These are phyloP conservation scores for Aleiodes sp. DNA, from an alignment of 1,140 invertebrate species.

Conservation along the genomic window DNA sequence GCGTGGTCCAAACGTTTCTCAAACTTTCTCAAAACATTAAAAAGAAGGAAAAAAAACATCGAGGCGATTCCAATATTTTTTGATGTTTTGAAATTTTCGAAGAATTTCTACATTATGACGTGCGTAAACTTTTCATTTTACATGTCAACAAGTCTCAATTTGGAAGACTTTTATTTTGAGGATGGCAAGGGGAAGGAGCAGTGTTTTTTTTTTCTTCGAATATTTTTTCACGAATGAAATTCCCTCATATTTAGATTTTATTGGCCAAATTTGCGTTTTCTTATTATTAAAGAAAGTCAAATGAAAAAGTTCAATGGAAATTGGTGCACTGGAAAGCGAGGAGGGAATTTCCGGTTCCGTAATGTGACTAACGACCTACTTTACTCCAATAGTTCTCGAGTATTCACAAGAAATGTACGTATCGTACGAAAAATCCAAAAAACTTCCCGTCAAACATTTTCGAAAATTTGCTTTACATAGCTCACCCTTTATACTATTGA, in stretches of 20 bases:
- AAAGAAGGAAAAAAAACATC: background rate
- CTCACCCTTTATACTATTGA: too few relatives aligned
- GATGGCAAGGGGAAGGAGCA: too few relatives aligned
- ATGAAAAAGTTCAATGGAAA: constrained; percentile 1
- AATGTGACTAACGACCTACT: background rate
- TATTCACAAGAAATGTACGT: background rate
- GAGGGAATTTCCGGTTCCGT: background rate
- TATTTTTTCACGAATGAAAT: too few relatives aligned
- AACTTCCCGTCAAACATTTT: too few relatives aligned
- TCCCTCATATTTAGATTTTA: too few relatives aligned
- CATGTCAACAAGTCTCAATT: background rate
- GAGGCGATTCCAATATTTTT: background rate
- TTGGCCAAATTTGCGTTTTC: too few relatives aligned
- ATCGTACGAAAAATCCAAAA: background rate
- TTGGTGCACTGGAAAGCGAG: background rate
- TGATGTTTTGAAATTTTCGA: background rate
- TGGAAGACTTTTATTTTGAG: background rate
- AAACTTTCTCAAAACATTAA: background rate
- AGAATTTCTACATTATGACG: background rate
- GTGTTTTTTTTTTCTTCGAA: too few relatives aligned
- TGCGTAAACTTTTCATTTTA: background rate
- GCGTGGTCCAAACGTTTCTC: background rate
- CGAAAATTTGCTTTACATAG: too few relatives aligned
- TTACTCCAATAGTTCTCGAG: background rate
- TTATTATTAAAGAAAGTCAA: constrained; percentile 4